A percentile compares a stretch with the other conserved stretches of the same genome.
These are phyloP conservation scores for Amblyteles armatorius DNA, from an alignment of 2,888 invertebrate genomes.

Conservation along the genomic window DNA sequence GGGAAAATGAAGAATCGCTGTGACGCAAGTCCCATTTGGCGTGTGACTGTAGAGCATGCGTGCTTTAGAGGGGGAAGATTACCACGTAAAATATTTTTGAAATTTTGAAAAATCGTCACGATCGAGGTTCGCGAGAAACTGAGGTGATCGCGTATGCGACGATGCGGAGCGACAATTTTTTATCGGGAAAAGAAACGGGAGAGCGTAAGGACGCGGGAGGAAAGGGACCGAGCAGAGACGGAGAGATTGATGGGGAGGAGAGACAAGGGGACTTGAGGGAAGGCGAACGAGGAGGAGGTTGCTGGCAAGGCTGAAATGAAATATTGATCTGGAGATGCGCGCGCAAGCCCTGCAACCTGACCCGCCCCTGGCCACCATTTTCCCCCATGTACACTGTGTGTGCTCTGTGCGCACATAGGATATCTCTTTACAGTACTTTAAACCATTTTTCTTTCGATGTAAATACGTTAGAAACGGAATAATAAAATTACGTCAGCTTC, in stretches of 20 bases:
- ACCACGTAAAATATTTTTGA: too few species aligned
- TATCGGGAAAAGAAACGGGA: conserved; percentile 12
- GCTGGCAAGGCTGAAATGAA: conserved; percentile 82
- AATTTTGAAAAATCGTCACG: too few species aligned
- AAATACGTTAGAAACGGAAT: conserved; percentile 15
- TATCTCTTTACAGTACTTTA: conserved; percentile 1
- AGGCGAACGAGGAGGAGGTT: conserved; percentile 69
- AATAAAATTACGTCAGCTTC: conserved; percentile 41
- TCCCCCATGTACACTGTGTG: conserved; percentile 58
- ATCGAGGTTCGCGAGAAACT: background rate
- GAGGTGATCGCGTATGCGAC: conserved; percentile 39
- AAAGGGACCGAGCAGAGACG: conserved; percentile 22
- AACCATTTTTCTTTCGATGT: conserved; percentile 15
- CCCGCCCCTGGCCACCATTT: conserved; percentile 78
- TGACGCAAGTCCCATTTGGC: background rate
- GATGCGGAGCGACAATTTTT: conserved; percentile 29
- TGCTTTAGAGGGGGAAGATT: too few species aligned
- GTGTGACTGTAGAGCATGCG: too few species aligned
- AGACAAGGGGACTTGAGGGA: conserved; percentile 58
- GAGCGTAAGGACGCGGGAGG: conserved; percentile 35
- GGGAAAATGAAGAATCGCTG: background rate
- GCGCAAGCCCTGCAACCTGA: conserved; percentile 83
- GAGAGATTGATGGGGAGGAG: conserved; percentile 55
- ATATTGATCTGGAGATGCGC: conserved; percentile 84
- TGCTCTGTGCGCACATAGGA: conserved; percentile 41